These are phyloP conservation scores for Dryocosmus kuriphilus DNA, from an alignment of 2,888 invertebrate species.

Conservation along the genomic window DNA sequence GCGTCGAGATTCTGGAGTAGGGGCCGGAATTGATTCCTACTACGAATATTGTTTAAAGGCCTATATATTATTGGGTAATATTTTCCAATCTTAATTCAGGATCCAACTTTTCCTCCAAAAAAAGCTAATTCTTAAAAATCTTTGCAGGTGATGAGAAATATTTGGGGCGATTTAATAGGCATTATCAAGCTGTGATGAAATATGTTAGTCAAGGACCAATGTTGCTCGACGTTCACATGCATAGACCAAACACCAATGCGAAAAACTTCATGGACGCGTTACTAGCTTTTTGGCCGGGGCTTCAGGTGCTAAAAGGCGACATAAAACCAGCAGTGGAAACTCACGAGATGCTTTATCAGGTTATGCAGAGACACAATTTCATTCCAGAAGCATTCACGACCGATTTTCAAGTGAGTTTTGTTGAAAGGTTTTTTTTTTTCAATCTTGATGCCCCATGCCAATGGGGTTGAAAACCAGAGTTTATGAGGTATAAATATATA, in stretches of 20 bases:
- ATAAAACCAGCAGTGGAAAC: slow-evolving; percentile 98
- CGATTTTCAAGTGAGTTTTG: slow-evolving; percentile 87
- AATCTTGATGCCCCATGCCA: too few relatives aligned
- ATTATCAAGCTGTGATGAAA: slow-evolving; percentile 97
- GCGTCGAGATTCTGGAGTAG: slow-evolving; percentile 96
- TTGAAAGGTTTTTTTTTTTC: neutral
- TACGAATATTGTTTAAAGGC: slow-evolving; percentile 99
- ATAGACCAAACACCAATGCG: slow-evolving; percentile 95
- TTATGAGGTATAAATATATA: too few relatives aligned
- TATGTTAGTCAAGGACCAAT: slow-evolving; percentile 97
- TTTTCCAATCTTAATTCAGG: neutral
- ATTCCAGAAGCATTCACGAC: slow-evolving; percentile 99
- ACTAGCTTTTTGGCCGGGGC: slow-evolving; percentile 98
- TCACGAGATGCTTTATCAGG: slow-evolving; percentile 99
- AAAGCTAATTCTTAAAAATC: too few relatives aligned
- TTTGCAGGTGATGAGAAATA: slow-evolving; percentile 90
- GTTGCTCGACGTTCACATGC: slow-evolving; percentile 97
- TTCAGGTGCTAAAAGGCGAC: slow-evolving; percentile 94
- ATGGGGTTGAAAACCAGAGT: too few relatives aligned
- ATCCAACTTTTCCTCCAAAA: too few relatives aligned
- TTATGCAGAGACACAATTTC: slow-evolving; percentile 98
- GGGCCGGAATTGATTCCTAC: slow-evolving; percentile 99
- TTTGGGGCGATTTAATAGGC: slow-evolving; percentile 94
- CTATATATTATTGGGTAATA: slow-evolving; percentile 89
- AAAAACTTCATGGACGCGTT: slow-evolving; percentile 98